phyloP scores from a whole-genome alignment of 2,113 vertebrate species.

The Tragelaphus strepsiceros region DNA sequence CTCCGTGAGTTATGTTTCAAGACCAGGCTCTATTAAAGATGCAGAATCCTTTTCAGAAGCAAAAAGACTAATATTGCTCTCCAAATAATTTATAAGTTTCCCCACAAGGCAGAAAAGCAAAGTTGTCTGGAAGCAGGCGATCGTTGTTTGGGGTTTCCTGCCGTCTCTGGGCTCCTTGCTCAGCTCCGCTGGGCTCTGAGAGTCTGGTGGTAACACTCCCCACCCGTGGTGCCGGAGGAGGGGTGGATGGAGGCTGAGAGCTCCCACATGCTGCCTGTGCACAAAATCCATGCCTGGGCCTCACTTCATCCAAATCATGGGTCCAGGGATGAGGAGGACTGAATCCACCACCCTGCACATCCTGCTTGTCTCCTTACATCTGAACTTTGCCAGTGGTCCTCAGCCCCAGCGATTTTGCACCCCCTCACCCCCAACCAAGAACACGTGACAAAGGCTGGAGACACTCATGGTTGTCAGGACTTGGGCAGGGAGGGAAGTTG shows the following conservation, averaged over 20 bases:
- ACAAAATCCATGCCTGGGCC: neutral
- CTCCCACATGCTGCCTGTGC: no score
- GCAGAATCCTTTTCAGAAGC: conserved; percentile 64
- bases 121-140: conserved; percentile 28
- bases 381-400: neutral
- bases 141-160: neutral
- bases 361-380: rapidly evolving
- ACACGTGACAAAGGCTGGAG: neutral
- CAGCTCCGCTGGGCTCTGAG: neutral
- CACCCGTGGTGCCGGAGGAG: rapidly evolving
- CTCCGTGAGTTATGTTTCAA: conserved; percentile 73
- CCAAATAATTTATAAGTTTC: conserved; percentile 58
- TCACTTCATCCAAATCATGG: neutral
- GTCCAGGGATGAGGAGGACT: neutral
- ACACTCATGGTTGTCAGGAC: neutral
- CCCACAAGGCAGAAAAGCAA: conserved; percentile 39
- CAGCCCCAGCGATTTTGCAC: rapidly evolving
- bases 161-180: neutral
- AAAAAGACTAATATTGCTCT: conserved; percentile 71
- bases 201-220: neutral
- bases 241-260: rapidly evolving
- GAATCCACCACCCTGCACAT: no score
- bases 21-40: conserved; percentile 73
- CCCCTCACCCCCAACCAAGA: rapidly evolving
- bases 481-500: rapidly evolving